These are phyloP conservation scores for Perizoma flavofasciatum DNA, from an alignment of 2,888 invertebrate species.

Conservation along the genomic window DNA sequence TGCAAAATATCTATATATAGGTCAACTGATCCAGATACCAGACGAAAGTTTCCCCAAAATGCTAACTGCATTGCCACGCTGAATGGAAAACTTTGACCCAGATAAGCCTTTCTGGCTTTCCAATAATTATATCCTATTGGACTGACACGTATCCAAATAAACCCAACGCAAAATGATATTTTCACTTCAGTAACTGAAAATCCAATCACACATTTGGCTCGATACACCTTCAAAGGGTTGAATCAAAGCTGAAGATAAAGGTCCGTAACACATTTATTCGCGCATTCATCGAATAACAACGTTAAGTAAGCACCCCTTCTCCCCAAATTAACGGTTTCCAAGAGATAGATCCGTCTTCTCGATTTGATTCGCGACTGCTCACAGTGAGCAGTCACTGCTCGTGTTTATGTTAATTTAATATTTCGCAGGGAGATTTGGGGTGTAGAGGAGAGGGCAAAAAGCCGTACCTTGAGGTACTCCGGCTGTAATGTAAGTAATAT, in stretches of 20 bases:
- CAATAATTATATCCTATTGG: no score
- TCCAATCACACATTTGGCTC: constrained; percentile 40
- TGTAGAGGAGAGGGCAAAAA: constrained; percentile 30
- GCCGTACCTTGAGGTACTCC: constrained; percentile 35
- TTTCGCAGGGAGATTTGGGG: constrained; percentile 52
- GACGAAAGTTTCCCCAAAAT: no score
- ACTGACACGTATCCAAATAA: constrained; percentile 14
- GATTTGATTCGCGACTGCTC: constrained; percentile 68
- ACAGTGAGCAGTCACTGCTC: constrained; percentile 48
- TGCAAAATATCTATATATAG: no score
- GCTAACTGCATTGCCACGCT: no score
- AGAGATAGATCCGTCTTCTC: constrained; percentile 70
- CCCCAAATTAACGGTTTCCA: constrained; percentile 75
- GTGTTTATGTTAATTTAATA: constrained; percentile 79
- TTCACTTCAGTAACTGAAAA: constrained; percentile 37
- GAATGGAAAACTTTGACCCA: no score
- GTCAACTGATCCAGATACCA: no score
- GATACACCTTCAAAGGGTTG: constrained; percentile 42
- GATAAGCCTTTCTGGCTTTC: no score
- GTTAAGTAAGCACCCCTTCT: constrained; percentile 35
- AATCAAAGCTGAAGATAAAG: constrained; percentile 49
- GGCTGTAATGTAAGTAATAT: constrained; percentile 25
- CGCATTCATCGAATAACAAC: constrained; percentile 60
- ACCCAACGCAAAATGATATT: constrained; percentile 27
- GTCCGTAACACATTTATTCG: constrained; percentile 62